A percentile compares a stretch with the other conserved stretches of the same genome.
Evolutionary conservation across 1,140 invertebrate species (phyloP).

Genomic region (Aphidius ervi): DNA sequence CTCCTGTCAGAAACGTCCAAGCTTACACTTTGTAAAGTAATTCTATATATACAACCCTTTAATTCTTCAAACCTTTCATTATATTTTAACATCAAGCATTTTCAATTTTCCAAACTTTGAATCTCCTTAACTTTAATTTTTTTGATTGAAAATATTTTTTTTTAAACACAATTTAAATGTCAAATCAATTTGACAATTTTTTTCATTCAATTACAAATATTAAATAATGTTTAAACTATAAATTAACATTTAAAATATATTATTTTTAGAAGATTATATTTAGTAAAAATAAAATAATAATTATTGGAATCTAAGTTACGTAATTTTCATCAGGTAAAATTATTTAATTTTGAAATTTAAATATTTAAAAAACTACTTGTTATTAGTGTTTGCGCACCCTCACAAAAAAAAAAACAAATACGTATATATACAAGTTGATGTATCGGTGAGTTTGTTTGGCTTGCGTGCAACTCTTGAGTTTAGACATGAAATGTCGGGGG

Average conservation of each 20-base stretch:
- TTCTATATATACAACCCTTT: conserved; percentile 23
- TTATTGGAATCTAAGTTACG: too few relatives aligned
- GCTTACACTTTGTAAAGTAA: neutral
- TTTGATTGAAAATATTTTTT: too few relatives aligned
- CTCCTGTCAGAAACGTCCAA: conserved; percentile 37
- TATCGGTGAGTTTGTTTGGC: conserved; percentile 37
- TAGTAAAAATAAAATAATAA: too few relatives aligned
- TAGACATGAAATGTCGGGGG: conserved; percentile 21
- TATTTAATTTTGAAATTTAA: neutral
- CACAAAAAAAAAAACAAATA: conserved; percentile 2
- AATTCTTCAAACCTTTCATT: neutral
- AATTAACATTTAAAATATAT: too few relatives aligned
- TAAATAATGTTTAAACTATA: too few relatives aligned
- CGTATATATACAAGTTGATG: neutral
- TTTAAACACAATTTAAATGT: too few relatives aligned
- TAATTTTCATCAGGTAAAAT: neutral
- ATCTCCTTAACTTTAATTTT: neutral
- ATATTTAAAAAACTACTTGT: neutral
- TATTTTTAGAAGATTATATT: too few relatives aligned
- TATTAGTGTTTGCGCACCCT: too few relatives aligned
- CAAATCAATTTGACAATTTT: too few relatives aligned
- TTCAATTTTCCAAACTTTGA: neutral
- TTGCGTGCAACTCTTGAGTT: conserved; percentile 39
- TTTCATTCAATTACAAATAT: too few relatives aligned
- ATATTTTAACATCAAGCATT: neutral